Conservation (phyloP, 2,113 vertebrate species). For the Chionodraco myersi region DNA sequence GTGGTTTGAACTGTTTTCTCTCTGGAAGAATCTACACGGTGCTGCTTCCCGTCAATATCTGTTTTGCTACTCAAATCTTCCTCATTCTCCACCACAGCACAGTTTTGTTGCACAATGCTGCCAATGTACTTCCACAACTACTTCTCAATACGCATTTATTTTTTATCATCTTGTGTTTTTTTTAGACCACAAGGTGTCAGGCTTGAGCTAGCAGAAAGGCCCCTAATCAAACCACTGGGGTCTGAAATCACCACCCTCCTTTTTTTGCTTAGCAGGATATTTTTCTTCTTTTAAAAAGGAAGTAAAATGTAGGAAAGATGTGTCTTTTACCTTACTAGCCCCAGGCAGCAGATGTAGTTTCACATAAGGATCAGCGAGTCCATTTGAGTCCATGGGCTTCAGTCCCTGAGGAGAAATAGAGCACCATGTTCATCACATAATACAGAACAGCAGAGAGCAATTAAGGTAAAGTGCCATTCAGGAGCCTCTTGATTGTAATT, state of each 20-base stretch:
- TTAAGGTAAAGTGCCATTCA: constrained; percentile 56
- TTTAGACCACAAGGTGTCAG: constrained; percentile 77
- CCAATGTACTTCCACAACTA: background rate
- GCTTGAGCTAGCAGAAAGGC: constrained; percentile 53
- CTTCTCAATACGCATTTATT: background rate
- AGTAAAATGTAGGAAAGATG: constrained; percentile 21
- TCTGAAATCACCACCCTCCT: constrained; percentile 11
- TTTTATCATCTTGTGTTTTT: background rate
- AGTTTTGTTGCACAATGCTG: background rate
- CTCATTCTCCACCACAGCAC: background rate
- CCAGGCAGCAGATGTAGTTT: constrained; percentile 96
- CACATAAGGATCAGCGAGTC: constrained; percentile 94
- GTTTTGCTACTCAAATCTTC: too few species aligned
- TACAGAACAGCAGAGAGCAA: constrained; percentile 28
- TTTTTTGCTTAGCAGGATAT: constrained; percentile 11
- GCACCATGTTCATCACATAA: constrained; percentile 29
- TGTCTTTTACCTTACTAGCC: constrained; percentile 92
- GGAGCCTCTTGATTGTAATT: constrained; percentile 57
- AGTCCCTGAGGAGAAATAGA: constrained; percentile 85
- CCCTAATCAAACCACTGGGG: background rate
- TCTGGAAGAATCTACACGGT: background rate
- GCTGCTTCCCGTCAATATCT: background rate
- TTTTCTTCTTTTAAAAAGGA: constrained; percentile 23
- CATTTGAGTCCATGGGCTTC: constrained; percentile 97
- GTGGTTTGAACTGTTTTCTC: constrained; percentile 3